Base-by-base conservation (phyloP, 2,888 invertebrate species). In the Drosophila parthenogenetica region DNA sequence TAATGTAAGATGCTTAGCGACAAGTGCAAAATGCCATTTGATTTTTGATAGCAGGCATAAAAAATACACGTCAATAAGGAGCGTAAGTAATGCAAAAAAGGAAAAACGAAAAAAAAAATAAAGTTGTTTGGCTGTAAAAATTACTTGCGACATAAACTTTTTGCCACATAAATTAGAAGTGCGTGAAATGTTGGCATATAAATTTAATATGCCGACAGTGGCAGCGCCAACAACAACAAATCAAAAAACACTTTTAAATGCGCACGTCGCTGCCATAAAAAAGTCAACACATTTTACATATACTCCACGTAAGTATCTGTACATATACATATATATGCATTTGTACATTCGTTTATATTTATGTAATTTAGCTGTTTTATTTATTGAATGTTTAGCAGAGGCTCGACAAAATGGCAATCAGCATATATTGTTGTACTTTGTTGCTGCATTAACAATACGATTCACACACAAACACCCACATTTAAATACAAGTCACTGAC, bases 111-210 rank as follows among this genome's bases (percentile, higher is more conserved):
- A 84, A 50, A 69, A 84, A 84, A 87, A 84, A 81, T 85, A 85
- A 81, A 81, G 79, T 75, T 64, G 62, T 66, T 64, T 65, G 72
- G 61, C 55, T 85, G 67, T 73, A 77, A 62, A 79, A 80, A 88
- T 88, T 72, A 86, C 77, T 83, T 86, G 77, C 60, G 67, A 66
- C 89, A 83, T 79, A 83, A 88, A 83, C 81, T 86, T 84, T 59
- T 65, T 71, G 77, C 77, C 77, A 83, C 89, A 83, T 88, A 88
- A 83, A 88, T 83, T 80, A 88, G 78, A 68, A 86, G 89, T 77
- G 87, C 84, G 77, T 87, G 81, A 89, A 87, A 69, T 83, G 77
- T 65, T 73, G 75, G 69, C 69, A 71, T 81, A 87, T 84, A 89
- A 89, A 84, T 84, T 77, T 89, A 87, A 89, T 87, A 84, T 70